Base-by-base conservation (phyloP, 2,888 invertebrate genomes). In the Eutolmus rufibarbis region DNA sequence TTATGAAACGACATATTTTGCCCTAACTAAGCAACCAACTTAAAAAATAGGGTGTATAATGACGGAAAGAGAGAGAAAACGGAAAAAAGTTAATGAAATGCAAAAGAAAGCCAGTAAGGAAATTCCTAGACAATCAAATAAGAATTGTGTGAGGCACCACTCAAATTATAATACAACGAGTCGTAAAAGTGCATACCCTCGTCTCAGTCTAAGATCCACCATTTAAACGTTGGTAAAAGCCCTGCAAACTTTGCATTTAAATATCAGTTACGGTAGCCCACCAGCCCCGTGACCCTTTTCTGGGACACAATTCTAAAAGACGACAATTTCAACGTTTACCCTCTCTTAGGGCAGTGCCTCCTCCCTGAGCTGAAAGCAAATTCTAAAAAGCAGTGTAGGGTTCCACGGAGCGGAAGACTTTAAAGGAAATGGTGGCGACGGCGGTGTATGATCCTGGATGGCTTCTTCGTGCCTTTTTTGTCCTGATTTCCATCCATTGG, bases 231-330 rank as follows among this genome's bases (percentile, higher is more conserved):
- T n/a, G 28, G 28, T 81, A 34, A 81, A 34, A 56, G 51, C 51
- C 16, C 28, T 81, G 31, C 56, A 81, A 51, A 81, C 57, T 81
- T 81, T 81, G 56, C 81, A 43, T 81, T 81, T 81, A 46, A 81
- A 81, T 81, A 81, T 81, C 56, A 81, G 56, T 56, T 84, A 66
- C 28, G 43, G 43, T 46, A 46, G 2, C 43, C 23, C 66, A 23
- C 66, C 66, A 66, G 23, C 9, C n/a, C 51, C 5, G 51, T 51
- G 51, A 51, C 51, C 51, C n/a, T 23, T 28, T 66, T 66, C 28
- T 66, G 66, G 66, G 19, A 5, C 66, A 66, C 12, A 66, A 9
- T 19, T 23, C 66, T 19, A 28, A 12, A 7, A 79, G 79, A 46
- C 51, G 4, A 40, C 14, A 51, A 66, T 51, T 79, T 31, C 16